Conservation (phyloP, 2,113 vertebrate genomes). For the Sinocyclocheilus grahami region DNA sequence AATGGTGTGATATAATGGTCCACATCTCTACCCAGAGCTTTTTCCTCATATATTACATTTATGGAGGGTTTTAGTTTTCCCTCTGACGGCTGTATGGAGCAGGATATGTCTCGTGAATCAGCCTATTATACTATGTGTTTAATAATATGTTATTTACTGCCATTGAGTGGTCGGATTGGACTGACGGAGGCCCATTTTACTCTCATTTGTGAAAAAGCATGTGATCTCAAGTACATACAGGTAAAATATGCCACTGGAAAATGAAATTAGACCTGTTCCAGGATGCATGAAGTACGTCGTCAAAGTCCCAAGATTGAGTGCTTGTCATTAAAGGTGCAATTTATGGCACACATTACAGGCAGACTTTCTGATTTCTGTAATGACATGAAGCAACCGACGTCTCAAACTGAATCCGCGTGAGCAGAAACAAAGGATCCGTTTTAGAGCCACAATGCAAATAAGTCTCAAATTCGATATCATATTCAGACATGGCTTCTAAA, state of each 20-base stretch:
- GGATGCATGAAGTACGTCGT: conserved; percentile 61
- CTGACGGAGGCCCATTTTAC: not conserved
- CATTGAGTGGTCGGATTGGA: not conserved
- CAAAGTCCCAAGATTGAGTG: conserved; percentile 60
- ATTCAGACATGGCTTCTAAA: not conserved
- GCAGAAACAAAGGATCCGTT: conserved; percentile 8
- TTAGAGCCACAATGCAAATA: not conserved
- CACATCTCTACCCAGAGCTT: conserved; percentile 57
- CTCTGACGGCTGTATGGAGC: not conserved
- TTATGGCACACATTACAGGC: conserved; percentile 41
- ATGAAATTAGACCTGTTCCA: conserved; percentile 48
- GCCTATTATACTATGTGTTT: conserved; percentile 1
- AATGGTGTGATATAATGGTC: conserved; percentile 66
- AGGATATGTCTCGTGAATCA: not conserved
- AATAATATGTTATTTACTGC: conserved; percentile 31
- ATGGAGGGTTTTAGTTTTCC: conserved; percentile 46
- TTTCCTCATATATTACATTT: conserved; percentile 60
- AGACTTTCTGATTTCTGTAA: conserved; percentile 52
- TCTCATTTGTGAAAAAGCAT: not conserved
- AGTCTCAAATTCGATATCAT: not conserved
- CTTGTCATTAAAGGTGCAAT: conserved; percentile 51
- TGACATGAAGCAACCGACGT: conserved; percentile 30
- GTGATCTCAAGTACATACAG: conserved; percentile 36
- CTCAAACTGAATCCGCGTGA: not conserved
- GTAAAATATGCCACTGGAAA: conserved; percentile 59